phyloP scores from a whole-genome alignment of 1,140 invertebrate species.

The Panulirus ornatus region DNA sequence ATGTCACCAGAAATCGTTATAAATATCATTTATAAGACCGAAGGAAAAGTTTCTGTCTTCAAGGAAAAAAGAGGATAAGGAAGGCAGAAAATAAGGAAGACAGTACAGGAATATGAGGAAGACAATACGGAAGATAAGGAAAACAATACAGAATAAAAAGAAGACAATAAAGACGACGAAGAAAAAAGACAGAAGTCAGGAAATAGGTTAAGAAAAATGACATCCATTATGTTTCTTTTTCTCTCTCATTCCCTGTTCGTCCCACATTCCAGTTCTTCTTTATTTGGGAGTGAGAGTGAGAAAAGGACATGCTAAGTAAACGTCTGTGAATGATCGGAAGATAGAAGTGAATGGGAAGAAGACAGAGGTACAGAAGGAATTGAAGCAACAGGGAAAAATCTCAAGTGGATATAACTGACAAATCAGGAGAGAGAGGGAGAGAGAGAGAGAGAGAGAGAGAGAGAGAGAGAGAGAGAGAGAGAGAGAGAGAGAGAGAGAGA shows the following conservation, averaged over 20 bases:
- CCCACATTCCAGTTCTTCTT: too few species aligned
- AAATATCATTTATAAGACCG: background rate
- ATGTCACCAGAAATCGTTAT: background rate
- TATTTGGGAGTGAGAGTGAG: background rate
- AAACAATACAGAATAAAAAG: background rate
- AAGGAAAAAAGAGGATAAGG: background rate
- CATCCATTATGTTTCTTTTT: background rate
- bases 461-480: background rate
- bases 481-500: constrained; percentile 28
- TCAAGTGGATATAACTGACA: too few species aligned
- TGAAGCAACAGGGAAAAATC: background rate
- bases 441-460: background rate
- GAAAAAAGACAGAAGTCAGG: background rate
- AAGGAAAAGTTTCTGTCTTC: too few species aligned
- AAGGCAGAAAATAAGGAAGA: background rate
- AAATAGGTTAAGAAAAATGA: background rate
- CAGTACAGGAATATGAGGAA: background rate
- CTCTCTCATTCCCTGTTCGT: background rate
- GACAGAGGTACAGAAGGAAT: background rate
- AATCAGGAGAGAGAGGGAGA: background rate
- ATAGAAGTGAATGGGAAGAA: background rate
- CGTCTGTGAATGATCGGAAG: background rate
- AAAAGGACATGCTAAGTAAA: background rate
- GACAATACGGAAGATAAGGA: background rate
- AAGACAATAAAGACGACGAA: background rate